A percentile compares a stretch with the other conserved stretches of the same genome.
Conservation (phyloP, 2,113 vertebrate genomes). For the Anolis sagrei region DNA sequence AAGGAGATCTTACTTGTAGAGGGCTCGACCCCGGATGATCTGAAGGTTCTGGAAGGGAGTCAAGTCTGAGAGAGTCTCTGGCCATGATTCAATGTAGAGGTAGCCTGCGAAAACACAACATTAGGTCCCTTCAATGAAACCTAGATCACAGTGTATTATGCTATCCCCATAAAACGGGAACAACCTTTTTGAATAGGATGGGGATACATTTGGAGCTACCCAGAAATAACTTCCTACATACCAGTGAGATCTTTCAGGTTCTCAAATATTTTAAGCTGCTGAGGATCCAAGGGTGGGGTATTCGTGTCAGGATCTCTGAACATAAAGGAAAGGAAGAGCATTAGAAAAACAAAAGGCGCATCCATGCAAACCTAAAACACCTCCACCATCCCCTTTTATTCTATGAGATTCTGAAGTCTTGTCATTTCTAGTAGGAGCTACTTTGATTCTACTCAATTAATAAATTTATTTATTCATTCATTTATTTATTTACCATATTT, state of each 20-base stretch:
- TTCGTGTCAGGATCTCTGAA: conserved; percentile 81
- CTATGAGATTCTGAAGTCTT: background rate
- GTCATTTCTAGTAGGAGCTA: background rate
- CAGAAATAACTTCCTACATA: conserved; percentile 59
- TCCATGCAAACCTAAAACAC: background rate
- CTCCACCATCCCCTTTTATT: background rate
- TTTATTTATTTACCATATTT: too few relatives aligned
- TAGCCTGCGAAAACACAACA: conserved; percentile 79
- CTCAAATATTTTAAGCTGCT: conserved; percentile 83
- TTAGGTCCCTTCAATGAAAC: background rate
- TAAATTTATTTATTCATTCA: too few relatives aligned
- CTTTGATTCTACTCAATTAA: background rate
- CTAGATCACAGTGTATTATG: background rate
- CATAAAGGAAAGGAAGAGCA: background rate
- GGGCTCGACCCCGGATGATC: conserved; percentile 88
- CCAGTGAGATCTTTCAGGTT: conserved; percentile 93
- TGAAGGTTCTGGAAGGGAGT: conserved; percentile 90
- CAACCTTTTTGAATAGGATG: background rate
- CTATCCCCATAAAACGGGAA: background rate
- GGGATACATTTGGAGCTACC: background rate
- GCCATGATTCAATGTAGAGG: conserved; percentile 92
- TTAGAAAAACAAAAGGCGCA: background rate
- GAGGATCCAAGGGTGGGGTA: conserved; percentile 75
- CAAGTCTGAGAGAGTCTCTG: conserved; percentile 78
- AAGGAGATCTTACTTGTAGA: conserved; percentile 84